phyloP scores from a whole-genome alignment of 2,888 invertebrate genomes.

The Drepanosiphum platanoidis region DNA sequence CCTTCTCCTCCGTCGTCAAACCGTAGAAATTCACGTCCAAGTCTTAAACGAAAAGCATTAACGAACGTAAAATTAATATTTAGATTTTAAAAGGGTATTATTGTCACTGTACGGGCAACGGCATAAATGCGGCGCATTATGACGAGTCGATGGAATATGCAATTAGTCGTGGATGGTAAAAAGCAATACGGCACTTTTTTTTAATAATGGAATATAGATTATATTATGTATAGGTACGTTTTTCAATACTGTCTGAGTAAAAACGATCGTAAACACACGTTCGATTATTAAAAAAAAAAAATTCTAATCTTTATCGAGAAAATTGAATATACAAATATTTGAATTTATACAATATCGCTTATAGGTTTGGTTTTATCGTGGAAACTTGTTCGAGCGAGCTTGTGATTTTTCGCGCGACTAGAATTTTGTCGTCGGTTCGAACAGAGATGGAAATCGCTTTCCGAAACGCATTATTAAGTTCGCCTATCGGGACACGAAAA shows the following conservation, averaged over 20 bases:
- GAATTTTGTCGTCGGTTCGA: no score
- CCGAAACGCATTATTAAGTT: not conserved
- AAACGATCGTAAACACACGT: no score
- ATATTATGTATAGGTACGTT: not conserved
- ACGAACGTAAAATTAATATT: not conserved
- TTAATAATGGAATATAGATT: not conserved
- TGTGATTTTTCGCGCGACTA: no score
- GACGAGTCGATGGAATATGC: not conserved
- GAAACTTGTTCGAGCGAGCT: no score
- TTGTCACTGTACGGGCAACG: not conserved
- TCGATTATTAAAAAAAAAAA: no score
- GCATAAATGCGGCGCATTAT: not conserved
- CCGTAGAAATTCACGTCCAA: not conserved
- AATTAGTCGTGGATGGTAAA: not conserved
- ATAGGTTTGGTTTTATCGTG: no score
- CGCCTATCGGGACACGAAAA: not conserved
- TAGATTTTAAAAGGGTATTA: not conserved
- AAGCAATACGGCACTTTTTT: not conserved
- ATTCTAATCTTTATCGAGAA: no score
- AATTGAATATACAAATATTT: no score
- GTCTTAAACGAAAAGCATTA: not conserved
- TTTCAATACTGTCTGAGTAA: no score
- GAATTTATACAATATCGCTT: no score
- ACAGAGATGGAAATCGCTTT: not conserved
- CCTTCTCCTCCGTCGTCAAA: not conserved